Percentiles rank a stretch among this genome's conserved stretches.
Evolutionary conservation across 1,140 invertebrate species (phyloP).

Genomic region (Arion vulgaris): DNA sequence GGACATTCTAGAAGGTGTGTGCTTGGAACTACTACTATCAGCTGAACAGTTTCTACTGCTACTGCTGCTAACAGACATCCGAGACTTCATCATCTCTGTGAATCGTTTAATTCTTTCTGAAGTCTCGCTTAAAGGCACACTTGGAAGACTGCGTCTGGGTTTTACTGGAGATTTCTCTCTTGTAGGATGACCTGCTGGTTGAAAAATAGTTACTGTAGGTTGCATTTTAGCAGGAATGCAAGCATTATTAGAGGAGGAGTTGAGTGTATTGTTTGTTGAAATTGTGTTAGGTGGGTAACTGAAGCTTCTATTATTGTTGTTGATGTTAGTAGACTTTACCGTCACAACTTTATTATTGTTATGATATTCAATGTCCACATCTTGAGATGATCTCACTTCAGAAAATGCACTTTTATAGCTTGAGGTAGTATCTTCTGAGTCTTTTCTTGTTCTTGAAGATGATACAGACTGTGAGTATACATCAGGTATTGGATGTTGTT

Average conservation of each 20-base stretch:
- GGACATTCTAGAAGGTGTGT: background rate
- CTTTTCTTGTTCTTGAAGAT: slow-evolving; percentile 12
- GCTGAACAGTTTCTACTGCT: slow-evolving; percentile 5
- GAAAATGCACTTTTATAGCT: slow-evolving; percentile 11
- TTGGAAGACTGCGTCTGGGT: slow-evolving; percentile 45
- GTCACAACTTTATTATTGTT: slow-evolving; percentile 10
- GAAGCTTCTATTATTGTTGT: background rate
- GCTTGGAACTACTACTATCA: slow-evolving; percentile 23
- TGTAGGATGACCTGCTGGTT: background rate
- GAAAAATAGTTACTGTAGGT: background rate
- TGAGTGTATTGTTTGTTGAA: background rate
- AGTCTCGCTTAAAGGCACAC: slow-evolving; percentile 42
- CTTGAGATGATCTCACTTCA: background rate
- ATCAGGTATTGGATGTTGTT: background rate
- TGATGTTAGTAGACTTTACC: slow-evolving; percentile 8
- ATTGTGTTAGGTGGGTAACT: background rate
- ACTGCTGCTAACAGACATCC: slow-evolving; percentile 34
- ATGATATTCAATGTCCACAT: background rate
- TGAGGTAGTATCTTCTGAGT: slow-evolving; percentile 20
- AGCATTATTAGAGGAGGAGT: background rate
- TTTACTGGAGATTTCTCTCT: slow-evolving; percentile 35
- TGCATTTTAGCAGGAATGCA: background rate
- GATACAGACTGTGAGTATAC: background rate
- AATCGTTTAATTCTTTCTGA: slow-evolving; percentile 50
- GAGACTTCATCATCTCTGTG: slow-evolving; percentile 50